A percentile compares a stretch with the other conserved stretches of the same genome.
Conservation (phyloP, 1,140 invertebrate genomes). For the Elymnias hypermnestra region DNA sequence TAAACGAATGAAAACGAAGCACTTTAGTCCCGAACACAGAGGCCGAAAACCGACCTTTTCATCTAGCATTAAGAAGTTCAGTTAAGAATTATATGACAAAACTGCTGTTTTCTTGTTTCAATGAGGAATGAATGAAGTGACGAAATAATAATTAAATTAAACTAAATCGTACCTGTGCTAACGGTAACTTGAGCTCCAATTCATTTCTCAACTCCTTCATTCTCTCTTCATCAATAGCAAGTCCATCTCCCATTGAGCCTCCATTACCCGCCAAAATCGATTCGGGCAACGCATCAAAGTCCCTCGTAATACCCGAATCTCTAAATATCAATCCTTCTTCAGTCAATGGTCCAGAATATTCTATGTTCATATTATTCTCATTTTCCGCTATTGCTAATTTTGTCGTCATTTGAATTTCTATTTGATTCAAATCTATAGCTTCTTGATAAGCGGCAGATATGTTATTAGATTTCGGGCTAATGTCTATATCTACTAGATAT, state of each 20-base stretch:
- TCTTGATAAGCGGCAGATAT: constrained; percentile 25
- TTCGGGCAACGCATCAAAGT: constrained; percentile 42
- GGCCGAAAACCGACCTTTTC: too few species aligned
- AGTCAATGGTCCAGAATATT: constrained; percentile 59
- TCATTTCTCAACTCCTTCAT: constrained; percentile 83
- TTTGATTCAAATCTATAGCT: constrained; percentile 54
- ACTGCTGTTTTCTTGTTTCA: too few species aligned
- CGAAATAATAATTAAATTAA: not conserved
- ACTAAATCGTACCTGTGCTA: constrained; percentile 76
- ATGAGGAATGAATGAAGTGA: too few species aligned
- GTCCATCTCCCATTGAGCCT: constrained; percentile 57
- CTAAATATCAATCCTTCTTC: constrained; percentile 41
- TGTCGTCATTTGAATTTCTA: constrained; percentile 60
- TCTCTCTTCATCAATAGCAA: constrained; percentile 82
- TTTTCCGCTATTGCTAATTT: constrained; percentile 73
- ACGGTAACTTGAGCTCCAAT: constrained; percentile 81
- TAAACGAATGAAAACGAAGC: too few species aligned
- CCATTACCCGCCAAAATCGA: constrained; percentile 54
- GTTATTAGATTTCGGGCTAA: constrained; percentile 23
- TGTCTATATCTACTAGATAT: constrained; percentile 56
- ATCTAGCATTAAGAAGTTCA: too few species aligned
- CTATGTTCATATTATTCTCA: constrained; percentile 73
- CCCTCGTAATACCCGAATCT: constrained; percentile 28
- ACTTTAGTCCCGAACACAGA: too few species aligned
- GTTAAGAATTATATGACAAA: too few species aligned